Conservation (phyloP, 2,888 invertebrate species). For the Pheosia gnoma region DNA sequence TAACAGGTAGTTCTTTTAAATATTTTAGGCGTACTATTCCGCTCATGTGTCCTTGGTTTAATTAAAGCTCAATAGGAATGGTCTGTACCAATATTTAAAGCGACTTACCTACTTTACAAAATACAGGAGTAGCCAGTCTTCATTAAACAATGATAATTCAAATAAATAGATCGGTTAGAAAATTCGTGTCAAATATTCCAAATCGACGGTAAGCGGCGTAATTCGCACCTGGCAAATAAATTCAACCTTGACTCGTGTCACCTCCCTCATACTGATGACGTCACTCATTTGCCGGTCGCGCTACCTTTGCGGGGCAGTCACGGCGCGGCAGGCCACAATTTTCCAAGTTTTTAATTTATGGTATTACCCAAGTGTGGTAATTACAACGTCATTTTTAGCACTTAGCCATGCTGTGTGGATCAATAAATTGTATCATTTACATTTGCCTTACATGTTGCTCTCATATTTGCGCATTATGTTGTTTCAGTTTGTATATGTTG, state of each 20-base stretch:
- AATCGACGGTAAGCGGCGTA: slow-evolving; percentile 7
- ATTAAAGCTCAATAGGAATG: no score
- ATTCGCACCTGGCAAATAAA: slow-evolving; percentile 39
- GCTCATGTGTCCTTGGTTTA: no score
- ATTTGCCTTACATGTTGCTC: no score
- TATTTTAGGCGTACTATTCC: no score
- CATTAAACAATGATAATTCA: not conserved
- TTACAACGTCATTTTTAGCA: no score
- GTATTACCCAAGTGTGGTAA: not conserved
- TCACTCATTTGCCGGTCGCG: slow-evolving; percentile 10
- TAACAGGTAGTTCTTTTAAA: no score
- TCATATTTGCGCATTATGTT: no score
- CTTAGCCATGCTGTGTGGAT: no score
- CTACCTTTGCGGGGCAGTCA: slow-evolving; percentile 8
- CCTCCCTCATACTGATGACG: slow-evolving; percentile 18
- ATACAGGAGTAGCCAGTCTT: not conserved
- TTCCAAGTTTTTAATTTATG: not conserved
- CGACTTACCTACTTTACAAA: not conserved
- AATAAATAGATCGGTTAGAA: not conserved
- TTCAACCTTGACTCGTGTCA: slow-evolving; percentile 47
- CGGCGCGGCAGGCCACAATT: not conserved
- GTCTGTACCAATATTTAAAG: not conserved
- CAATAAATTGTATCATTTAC: no score
- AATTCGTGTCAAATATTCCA: slow-evolving; percentile 9
- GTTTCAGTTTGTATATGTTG: no score